These are phyloP conservation scores for Apodemia mormo DNA, from an alignment of 2,888 invertebrate species.

Conservation along the genomic window DNA sequence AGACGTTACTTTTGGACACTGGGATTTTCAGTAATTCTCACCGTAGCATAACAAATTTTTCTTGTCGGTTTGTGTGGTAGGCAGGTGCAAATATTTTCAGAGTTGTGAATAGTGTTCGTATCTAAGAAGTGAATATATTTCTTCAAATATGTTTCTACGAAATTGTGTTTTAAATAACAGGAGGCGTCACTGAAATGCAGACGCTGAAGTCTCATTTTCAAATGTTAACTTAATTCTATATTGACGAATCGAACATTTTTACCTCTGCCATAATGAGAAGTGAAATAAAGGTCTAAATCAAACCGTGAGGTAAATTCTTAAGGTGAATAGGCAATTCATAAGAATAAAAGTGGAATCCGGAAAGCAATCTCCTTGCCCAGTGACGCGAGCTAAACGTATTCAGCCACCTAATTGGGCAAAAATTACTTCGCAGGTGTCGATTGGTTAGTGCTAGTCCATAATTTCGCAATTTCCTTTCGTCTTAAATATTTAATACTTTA, in stretches of 20 bases:
- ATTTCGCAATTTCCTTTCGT: constrained; percentile 36
- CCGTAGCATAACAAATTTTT: too few species aligned
- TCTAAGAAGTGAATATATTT: too few species aligned
- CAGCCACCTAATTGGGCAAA: constrained; percentile 67
- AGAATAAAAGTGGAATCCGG: constrained; percentile 45
- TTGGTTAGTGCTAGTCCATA: constrained; percentile 37
- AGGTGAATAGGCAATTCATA: constrained; percentile 39
- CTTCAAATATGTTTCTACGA: too few species aligned
- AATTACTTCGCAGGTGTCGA: constrained; percentile 59
- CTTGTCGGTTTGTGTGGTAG: too few species aligned
- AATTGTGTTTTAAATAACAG: too few species aligned
- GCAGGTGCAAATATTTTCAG: too few species aligned
- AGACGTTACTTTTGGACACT: too few species aligned
- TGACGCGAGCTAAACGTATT: constrained; percentile 57
- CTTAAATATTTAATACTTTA: constrained; percentile 16
- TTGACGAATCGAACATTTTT: neutral
- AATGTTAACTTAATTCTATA: neutral
- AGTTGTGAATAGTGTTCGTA: too few species aligned
- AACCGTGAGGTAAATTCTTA: constrained; percentile 17
- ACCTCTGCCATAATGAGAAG: constrained; percentile 19
- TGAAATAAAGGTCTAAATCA: constrained; percentile 23
- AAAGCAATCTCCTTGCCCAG: constrained; percentile 62
- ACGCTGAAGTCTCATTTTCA: too few species aligned
- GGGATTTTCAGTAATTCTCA: too few species aligned
- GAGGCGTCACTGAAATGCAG: too few species aligned